Evolutionary conservation across 2,888 invertebrate genomes (phyloP).

Genomic region (Elmis aenea): DNA sequence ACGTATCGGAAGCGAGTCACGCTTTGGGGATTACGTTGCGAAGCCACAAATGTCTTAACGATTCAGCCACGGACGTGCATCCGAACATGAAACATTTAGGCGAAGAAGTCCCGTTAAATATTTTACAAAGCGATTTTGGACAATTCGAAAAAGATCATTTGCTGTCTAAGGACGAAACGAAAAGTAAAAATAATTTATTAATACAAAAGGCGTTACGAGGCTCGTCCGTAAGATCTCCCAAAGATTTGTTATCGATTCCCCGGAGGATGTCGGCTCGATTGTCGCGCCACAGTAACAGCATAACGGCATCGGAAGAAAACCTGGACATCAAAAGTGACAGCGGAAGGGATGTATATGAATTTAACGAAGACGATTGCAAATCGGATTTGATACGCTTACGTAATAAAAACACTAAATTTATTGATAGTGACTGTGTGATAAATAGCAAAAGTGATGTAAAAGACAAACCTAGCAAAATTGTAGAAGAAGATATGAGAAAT

Average conservation of each 20-base stretch:
- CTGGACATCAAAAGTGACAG: slow-evolving; percentile 18
- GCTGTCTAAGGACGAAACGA: no score
- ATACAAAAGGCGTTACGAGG: slow-evolving; percentile 10
- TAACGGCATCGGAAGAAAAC: slow-evolving; percentile 27
- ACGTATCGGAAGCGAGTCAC: slow-evolving; percentile 23
- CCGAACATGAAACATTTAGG: background rate
- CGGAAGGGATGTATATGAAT: slow-evolving; percentile 52
- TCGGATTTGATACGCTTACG: slow-evolving; percentile 32
- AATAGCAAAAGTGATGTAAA: slow-evolving; percentile 27
- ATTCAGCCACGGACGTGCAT: slow-evolving; percentile 19
- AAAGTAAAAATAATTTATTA: slow-evolving; percentile 4
- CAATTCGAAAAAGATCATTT: no score
- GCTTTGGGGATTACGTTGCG: slow-evolving; percentile 55
- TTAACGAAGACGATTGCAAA: slow-evolving; percentile 47
- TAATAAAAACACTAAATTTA: slow-evolving; percentile 26
- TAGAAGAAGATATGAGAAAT: slow-evolving; percentile 25
- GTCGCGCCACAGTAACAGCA: slow-evolving; percentile 25
- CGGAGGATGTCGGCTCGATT: slow-evolving; percentile 25
- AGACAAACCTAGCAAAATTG: slow-evolving; percentile 9
- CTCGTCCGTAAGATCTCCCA: no score
- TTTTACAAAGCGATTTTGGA: no score
- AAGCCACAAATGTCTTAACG: slow-evolving; percentile 55
- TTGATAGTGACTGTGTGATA: slow-evolving; percentile 27
- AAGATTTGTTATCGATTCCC: slow-evolving; percentile 3
- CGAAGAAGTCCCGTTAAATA: background rate